Base-by-base conservation (phyloP, 2,797 vertebrate genomes). In the Protosalanx chinensis region DNA sequence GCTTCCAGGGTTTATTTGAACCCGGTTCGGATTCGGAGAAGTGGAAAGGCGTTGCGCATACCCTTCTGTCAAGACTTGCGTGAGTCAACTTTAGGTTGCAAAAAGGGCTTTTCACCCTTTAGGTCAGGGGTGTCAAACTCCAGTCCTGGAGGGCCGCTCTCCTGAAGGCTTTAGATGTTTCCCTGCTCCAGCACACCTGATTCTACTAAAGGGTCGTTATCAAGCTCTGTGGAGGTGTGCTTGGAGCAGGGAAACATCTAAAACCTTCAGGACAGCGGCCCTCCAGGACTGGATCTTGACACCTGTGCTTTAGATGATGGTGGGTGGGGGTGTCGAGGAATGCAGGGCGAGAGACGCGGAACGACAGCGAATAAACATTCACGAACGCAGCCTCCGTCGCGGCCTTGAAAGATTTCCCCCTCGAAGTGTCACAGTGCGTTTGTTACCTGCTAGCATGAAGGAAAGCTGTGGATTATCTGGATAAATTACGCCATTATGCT, bases 401-500 rank as follows among this genome's bases (percentile, higher is more conserved):
- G 65, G 27, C 12, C 27, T 56, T 46, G 1, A 64, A 58, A 27
- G 6, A 53, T 64, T 68, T 33, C 59, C 63, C 59, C 63, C 49
- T 15, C 51, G 1, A 8, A 65, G 61, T 37, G 63, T 80, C 62
- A 33, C 6, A 33, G 58, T 68, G 41, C 70, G 76, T 81, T 77
- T 81, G 77, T 74, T 29, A 8, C 37, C 67, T 30, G 35, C 56
- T 49, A 70, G 73, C 80, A 78, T 71, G 76, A 73, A 79, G 73
- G 72, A 68, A 12, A 76, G 66, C 66, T 18, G 49, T 67, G 73
- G 62, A 77, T 88, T 78, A 84, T 85, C 77, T 81, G 80, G 60
- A 66, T 81, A 79, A 82, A 79, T 74, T 66, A 74, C 70, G 70
- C 82, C 68, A 78, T 88, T 82, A 72, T 79, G 78, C 73, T 72